Evolutionary conservation across 2,113 vertebrate genomes (phyloP).

Genomic region (Xenopus borealis): DNA sequence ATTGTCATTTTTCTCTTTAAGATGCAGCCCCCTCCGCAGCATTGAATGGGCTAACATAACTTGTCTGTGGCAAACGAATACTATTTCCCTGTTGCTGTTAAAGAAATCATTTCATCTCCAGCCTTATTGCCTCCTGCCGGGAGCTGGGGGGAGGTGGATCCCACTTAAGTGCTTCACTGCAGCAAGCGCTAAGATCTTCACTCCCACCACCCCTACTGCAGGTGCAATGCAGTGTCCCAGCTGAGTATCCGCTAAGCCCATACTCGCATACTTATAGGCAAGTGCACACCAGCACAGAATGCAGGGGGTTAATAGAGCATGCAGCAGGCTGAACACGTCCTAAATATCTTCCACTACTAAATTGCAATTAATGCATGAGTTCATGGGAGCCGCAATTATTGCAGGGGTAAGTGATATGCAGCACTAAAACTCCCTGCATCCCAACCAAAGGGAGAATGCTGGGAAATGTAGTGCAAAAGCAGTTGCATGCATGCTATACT

Average conservation of each 20-base stretch:
- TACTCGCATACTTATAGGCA: neutral
- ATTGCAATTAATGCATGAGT: neutral
- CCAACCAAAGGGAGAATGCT: too few species aligned
- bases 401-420: neutral
- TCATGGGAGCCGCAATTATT: too few species aligned
- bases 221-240: constrained; percentile 36
- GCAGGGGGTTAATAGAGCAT: constrained; percentile 1
- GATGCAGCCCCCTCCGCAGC: neutral
- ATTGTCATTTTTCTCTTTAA: too few species aligned
- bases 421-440: too few species aligned
- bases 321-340: neutral
- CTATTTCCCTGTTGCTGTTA: too few species aligned
- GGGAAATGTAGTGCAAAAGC: too few species aligned
- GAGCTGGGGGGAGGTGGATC: too few species aligned
- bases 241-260: neutral
- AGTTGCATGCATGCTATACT: too few species aligned
- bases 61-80: neutral
- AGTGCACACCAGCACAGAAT: neutral
- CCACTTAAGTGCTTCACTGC: neutral
- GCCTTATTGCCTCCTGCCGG: neutral
- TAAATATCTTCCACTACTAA: neutral
- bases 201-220: constrained; percentile 21
- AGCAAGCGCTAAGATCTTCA: neutral
- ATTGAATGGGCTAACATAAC: neutral
- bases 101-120: neutral